Conservation (phyloP, 2,797 vertebrate genomes). For the Onychomys torridus region DNA sequence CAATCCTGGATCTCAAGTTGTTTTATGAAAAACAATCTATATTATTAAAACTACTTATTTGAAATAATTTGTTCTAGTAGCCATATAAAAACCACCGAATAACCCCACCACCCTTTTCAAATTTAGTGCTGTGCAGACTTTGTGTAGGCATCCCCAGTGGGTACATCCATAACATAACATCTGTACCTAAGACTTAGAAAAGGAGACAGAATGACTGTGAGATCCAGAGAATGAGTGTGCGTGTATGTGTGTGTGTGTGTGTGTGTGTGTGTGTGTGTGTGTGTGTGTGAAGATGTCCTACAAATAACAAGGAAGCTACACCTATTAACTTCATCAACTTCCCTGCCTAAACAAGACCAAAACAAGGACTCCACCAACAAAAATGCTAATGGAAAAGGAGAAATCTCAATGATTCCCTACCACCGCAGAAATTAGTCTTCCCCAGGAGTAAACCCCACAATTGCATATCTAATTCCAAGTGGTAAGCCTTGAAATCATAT, state of each 20-base stretch:
- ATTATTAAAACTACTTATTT: not conserved
- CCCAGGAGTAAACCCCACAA: not conserved
- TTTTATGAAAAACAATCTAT: not conserved
- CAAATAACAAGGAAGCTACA: not conserved
- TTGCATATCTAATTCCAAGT: not conserved
- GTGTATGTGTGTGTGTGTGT: not conserved
- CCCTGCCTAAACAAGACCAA: not conserved
- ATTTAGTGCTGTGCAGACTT: not conserved
- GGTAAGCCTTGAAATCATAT: not conserved
- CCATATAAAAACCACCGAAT: not conserved
- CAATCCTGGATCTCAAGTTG: not conserved
- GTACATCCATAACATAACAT: not conserved
- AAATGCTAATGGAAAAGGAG: not conserved
- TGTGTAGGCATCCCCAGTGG: not conserved
- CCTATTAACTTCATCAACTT: not conserved
- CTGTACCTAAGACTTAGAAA: not conserved
- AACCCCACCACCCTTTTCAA: not conserved
- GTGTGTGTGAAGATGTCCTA: not conserved
- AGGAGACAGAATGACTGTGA: not conserved
- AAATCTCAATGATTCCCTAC: not conserved
- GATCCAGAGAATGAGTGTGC: not conserved
- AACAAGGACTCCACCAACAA: not conserved
- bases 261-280: not conserved
- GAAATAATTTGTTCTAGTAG: not conserved
- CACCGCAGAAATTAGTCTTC: not conserved